A percentile compares a stretch with the other conserved stretches of the same genome.
Evolutionary conservation across 2,797 vertebrate genomes (phyloP).

Genomic region (Pangasius sanitwongsei): DNA sequence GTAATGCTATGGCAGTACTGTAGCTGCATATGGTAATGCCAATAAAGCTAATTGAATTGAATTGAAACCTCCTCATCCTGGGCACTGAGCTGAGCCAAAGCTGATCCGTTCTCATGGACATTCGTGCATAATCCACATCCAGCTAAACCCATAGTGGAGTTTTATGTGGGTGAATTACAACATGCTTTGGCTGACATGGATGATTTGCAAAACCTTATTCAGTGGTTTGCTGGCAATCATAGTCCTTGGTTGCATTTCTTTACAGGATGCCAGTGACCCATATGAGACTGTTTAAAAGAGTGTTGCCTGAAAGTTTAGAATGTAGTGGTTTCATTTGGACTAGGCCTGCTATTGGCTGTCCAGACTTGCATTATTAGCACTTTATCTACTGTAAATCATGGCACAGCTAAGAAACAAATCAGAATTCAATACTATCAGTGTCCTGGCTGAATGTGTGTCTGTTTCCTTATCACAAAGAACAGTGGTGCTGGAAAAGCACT

Average conservation of each 20-base stretch:
- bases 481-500: not conserved
- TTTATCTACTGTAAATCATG: not conserved
- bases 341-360: not conserved
- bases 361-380: not conserved
- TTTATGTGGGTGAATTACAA: not conserved
- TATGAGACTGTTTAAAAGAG: not conserved
- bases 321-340: not conserved
- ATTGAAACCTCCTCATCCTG: not conserved
- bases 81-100: not conserved
- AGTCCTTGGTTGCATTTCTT: not conserved
- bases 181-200: not conserved
- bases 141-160: not conserved
- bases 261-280: not conserved
- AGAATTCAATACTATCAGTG: not conserved
- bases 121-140: not conserved
- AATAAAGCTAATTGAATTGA: not conserved
- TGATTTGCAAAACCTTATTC: not conserved
- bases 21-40: not conserved
- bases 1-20: not conserved
- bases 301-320: not conserved
- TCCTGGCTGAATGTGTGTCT: not conserved
- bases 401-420: not conserved
- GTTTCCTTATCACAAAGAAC: not conserved
- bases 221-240: not conserved
- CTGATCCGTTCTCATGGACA: not conserved